A percentile compares a stretch with the other conserved stretches of the same genome.
These are phyloP conservation scores for Phrynocephalus guinanensis DNA, from an alignment of 2,797 vertebrate species.

Conservation along the genomic window DNA sequence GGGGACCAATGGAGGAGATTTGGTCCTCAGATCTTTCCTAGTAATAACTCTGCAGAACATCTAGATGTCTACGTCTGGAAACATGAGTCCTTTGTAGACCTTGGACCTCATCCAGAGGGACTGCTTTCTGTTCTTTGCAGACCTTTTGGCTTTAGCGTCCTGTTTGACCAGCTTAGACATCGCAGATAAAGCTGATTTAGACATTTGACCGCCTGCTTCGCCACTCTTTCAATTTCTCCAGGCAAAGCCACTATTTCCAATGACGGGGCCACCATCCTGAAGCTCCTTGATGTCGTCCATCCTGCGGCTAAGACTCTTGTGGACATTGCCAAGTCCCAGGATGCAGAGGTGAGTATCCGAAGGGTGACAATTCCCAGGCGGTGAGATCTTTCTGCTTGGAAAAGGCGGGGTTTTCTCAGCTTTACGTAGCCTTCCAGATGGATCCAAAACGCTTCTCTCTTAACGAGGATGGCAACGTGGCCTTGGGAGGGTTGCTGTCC, in stretches of 20 bases:
- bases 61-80: no score
- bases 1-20: neutral
- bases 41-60: neutral
- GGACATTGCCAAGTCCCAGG: conserved; percentile 97
- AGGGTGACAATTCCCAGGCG: accelerated
- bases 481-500: neutral
- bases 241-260: conserved; percentile 99
- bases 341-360: conserved; percentile 88
- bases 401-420: no score
- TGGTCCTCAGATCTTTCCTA: neutral
- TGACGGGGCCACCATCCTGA: conserved; percentile 97
- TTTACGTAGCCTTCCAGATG: no score
- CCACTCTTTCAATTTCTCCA: conserved; percentile 53
- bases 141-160: neutral
- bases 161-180: neutral
- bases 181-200: neutral
- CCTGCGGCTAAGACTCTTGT: conserved; percentile 96
- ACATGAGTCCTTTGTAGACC: no score
- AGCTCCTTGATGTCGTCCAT: conserved; percentile 95
- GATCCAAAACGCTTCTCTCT: neutral
- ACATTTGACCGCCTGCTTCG: no score
- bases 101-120: neutral
- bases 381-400: neutral
- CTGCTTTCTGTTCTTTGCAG: neutral
- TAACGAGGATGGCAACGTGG: no score